These are phyloP conservation scores for Cisticola juncidis DNA, from an alignment of 2,113 vertebrate genomes.

Conservation along the genomic window DNA sequence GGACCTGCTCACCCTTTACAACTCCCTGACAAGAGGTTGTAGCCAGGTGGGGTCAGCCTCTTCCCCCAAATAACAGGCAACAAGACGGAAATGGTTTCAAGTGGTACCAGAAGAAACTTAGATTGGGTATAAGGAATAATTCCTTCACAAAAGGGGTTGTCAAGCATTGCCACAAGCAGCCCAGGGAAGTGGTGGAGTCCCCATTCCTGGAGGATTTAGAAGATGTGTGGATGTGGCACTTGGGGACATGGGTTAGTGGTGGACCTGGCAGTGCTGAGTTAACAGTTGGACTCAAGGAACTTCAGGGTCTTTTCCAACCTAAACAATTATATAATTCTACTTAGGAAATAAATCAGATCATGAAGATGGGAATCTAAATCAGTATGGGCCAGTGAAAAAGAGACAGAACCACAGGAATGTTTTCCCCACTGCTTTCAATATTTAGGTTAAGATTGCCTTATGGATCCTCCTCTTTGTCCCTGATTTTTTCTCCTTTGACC, in stretches of 20 bases:
- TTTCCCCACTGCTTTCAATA: background rate
- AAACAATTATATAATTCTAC: background rate
- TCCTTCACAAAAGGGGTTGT: background rate
- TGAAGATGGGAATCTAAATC: background rate
- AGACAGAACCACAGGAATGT: background rate
- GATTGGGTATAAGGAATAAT: background rate
- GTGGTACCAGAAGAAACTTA: background rate
- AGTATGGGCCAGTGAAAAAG: rapidly evolving
- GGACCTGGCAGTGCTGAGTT: background rate
- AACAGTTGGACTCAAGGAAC: too few relatives aligned
- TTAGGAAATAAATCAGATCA: background rate
- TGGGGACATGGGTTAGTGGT: background rate
- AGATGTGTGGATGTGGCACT: background rate
- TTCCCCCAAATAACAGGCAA: background rate
- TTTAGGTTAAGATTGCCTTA: background rate
- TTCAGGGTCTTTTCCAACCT: background rate
- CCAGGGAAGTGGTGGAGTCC: background rate
- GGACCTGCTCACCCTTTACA: background rate
- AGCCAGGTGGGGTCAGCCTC: background rate
- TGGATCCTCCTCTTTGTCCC: background rate
- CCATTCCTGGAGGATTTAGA: background rate
- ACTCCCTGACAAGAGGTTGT: rapidly evolving
- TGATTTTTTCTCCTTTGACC: background rate
- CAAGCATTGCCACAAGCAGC: background rate
- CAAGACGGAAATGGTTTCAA: background rate